These are phyloP conservation scores for Mastigias papua DNA, from an alignment of 30 jellyfish, hydroid and myxozoan genomes.

Conservation along the genomic window DNA sequence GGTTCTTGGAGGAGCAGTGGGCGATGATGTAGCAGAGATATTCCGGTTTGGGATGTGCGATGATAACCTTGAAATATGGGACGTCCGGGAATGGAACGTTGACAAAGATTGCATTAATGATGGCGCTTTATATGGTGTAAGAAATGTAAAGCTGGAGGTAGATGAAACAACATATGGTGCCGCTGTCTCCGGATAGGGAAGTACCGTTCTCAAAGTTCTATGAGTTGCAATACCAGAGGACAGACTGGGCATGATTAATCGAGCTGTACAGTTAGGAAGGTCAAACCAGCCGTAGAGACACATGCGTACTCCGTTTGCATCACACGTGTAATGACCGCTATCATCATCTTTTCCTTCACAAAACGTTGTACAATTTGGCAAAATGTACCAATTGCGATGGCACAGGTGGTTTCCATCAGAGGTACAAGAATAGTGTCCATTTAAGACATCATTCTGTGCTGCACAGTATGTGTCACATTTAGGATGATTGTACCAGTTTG, in stretches of 20 bases:
- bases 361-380: conserved; percentile 10
- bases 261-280: conserved; percentile 48
- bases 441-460: conserved; percentile 37
- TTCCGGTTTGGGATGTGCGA: no score
- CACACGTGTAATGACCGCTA: conserved; percentile 24
- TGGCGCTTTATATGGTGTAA: no score
- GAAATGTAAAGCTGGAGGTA: no score
- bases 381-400: conserved; percentile 38
- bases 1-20: no score
- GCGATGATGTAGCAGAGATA: no score
- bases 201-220: no score
- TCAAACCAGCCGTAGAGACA: conserved; percentile 2
- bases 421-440: conserved; percentile 67
- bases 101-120: no score
- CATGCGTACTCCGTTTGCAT: conserved; percentile 2
- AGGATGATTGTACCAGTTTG: no score
- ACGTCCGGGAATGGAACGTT: neutral
- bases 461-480: conserved; percentile 47
- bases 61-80: neutral
- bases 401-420: conserved; percentile 32
- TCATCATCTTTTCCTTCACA: conserved; percentile 52
- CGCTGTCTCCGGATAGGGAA: no score
- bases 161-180: no score
- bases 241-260: no score
- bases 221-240: no score